Base-by-base conservation (phyloP, 2,888 invertebrate species). In the Nomada goodeniana region DNA sequence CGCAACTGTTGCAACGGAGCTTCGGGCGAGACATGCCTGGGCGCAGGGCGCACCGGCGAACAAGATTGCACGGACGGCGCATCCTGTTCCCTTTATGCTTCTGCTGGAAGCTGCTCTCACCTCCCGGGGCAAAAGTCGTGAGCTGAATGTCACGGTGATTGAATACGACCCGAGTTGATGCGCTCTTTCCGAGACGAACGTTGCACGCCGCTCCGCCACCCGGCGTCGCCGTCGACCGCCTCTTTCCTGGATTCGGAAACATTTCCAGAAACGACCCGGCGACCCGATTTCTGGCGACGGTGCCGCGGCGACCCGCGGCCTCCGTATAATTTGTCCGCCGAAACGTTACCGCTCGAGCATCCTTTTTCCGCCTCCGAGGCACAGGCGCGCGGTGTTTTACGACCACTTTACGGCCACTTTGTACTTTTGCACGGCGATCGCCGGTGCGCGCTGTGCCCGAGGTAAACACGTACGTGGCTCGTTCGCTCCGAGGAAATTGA, bases 121-220 rank as follows among this genome's bases (percentile, higher is more conserved):
- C 92, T 90, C 92, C 92, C 76, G 90, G 90, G 92, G 92, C 92
- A 90, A 92, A 89, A 90, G 89, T 91, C 92, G 92, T 91, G 91
- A 88, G 88, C 87, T 86, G 89, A 92, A 91, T 91, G 91, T 92
- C 91, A 92, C 88, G 88, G 91, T 89, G 90, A 90, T 90, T 90
- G 90, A 92, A 91, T 90, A 91, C 90, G 80, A 87, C 76, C 83
- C 81, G 81, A 15, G 71, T 68, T 88, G 83, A 88, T 88, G 88
- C 73, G 83, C 71, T 79, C 88, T 83, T 82, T 75, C 75, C 80
- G 71, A 76, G 83, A 76, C 55, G 76, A 71, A 61, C 72, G 68
- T 47, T 59, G 13, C 42, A 42, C 63, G 47, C 59, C 36, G 44
- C 75, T 74, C 61, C 69, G 36, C 81, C 71, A 44, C 57, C 53